Evolutionary conservation across 2,797 vertebrate species (phyloP).

Genomic region (Sebastes trivittatus): DNA sequence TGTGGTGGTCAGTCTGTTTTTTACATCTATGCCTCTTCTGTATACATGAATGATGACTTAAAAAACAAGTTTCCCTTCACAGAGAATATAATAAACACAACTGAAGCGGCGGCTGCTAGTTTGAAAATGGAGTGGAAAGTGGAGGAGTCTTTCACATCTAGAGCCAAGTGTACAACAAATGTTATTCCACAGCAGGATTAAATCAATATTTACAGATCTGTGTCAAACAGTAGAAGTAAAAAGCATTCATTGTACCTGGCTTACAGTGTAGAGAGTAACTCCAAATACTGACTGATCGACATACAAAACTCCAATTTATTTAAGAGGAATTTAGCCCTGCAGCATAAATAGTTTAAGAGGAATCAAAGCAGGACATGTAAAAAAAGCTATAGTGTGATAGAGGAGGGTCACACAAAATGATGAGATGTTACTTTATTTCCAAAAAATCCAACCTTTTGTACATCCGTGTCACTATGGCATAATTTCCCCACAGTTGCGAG

Average conservation of each 20-base stretch:
- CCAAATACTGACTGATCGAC: neutral
- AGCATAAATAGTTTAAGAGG: neutral
- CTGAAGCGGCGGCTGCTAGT: neutral
- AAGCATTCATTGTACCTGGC: neutral
- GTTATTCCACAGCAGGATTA: neutral
- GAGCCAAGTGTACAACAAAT: neutral
- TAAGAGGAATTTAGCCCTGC: neutral
- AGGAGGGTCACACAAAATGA: neutral
- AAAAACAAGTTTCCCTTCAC: neutral
- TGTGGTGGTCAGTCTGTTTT: neutral
- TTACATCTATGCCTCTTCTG: neutral
- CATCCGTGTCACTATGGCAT: neutral
- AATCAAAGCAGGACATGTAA: neutral
- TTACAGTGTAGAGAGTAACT: neutral
- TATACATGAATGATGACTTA: neutral
- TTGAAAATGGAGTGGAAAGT: neutral
- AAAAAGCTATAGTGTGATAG: neutral
- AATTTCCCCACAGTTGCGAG: neutral
- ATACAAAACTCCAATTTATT: neutral
- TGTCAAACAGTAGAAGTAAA: slow-evolving; percentile 1
- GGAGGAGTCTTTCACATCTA: neutral
- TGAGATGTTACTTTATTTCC: neutral
- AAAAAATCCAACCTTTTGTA: neutral
- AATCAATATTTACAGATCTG: slow-evolving; percentile 18
- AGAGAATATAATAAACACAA: neutral